Evolutionary conservation across 2,888 invertebrate species (phyloP).

Genomic region (Tenthredo distinguenda): DNA sequence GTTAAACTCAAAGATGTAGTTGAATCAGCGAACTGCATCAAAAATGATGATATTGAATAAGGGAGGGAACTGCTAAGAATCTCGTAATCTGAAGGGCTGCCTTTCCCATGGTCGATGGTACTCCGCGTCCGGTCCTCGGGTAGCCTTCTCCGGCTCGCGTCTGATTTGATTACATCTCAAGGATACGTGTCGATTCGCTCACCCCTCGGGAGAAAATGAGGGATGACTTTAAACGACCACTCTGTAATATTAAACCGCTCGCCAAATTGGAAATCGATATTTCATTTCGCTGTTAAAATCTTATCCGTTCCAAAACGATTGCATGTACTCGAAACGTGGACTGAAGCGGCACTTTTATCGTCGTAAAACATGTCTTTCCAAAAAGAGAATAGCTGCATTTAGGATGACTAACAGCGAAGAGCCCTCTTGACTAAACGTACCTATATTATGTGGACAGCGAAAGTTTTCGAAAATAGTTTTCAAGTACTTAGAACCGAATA

Average conservation of each 20-base stretch:
- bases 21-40: slow-evolving; percentile 21
- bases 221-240: slow-evolving; percentile 39
- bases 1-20: neutral
- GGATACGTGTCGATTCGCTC: slow-evolving; percentile 40
- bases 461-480: neutral
- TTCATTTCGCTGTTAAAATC: slow-evolving; percentile 36
- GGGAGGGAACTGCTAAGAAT: slow-evolving; percentile 5
- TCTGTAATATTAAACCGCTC: slow-evolving; percentile 49
- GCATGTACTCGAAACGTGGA: slow-evolving; percentile 12
- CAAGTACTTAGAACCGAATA: neutral
- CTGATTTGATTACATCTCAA: slow-evolving; percentile 48
- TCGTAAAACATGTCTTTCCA: neutral
- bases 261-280: slow-evolving; percentile 47
- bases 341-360: neutral
- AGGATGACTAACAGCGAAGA: neutral
- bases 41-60: slow-evolving; percentile 29
- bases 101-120: slow-evolving; percentile 32
- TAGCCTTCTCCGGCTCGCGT: slow-evolving; percentile 15
- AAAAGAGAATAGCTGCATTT: neutral
- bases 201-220: slow-evolving; percentile 36
- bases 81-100: slow-evolving; percentile 37
- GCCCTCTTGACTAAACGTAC: neutral
- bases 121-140: slow-evolving; percentile 12
- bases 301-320: slow-evolving; percentile 23
- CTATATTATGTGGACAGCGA: neutral